A percentile compares a stretch with the other conserved stretches of the same genome.
Conservation (phyloP, 2,113 vertebrate genomes). For the Protomyctophum bolini region DNA sequence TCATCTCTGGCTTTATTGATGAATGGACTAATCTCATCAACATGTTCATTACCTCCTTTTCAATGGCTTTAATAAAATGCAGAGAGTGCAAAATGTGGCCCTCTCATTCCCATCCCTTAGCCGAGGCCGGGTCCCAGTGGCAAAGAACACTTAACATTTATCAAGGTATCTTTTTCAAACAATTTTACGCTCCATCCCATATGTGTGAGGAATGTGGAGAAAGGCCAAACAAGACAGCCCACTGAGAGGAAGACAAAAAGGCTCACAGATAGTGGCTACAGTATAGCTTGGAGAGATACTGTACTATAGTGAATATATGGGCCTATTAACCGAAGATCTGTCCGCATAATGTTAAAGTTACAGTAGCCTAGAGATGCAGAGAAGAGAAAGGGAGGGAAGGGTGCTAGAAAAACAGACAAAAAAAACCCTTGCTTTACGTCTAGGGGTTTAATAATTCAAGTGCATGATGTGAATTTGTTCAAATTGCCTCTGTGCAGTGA, state of each 20-base stretch:
- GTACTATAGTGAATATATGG: slow-evolving; percentile 56
- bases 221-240: slow-evolving; percentile 31
- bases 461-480: slow-evolving; percentile 44
- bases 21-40: slow-evolving; percentile 44
- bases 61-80: slow-evolving; percentile 43
- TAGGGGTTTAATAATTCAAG: slow-evolving; percentile 59
- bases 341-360: slow-evolving; percentile 49
- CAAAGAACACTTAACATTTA: slow-evolving; percentile 55
- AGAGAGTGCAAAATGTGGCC: slow-evolving; percentile 29
- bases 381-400: not conserved
- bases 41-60: slow-evolving; percentile 44
- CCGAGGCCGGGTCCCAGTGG: slow-evolving; percentile 13
- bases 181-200: slow-evolving; percentile 70
- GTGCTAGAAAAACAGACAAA: slow-evolving; percentile 18
- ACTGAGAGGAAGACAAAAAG: slow-evolving; percentile 65
- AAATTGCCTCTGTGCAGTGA: slow-evolving; percentile 38
- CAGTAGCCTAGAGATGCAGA: not conserved
- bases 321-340: slow-evolving; percentile 37
- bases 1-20: slow-evolving; percentile 29
- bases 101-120: slow-evolving; percentile 31
- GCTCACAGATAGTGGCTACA: slow-evolving; percentile 48
- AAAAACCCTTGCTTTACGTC: slow-evolving; percentile 22
- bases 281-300: slow-evolving; percentile 60
- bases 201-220: slow-evolving; percentile 54
- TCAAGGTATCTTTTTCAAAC: slow-evolving; percentile 70